Evolutionary conservation across 2,888 invertebrate genomes (phyloP).

Genomic region (Xylophagus ater): DNA sequence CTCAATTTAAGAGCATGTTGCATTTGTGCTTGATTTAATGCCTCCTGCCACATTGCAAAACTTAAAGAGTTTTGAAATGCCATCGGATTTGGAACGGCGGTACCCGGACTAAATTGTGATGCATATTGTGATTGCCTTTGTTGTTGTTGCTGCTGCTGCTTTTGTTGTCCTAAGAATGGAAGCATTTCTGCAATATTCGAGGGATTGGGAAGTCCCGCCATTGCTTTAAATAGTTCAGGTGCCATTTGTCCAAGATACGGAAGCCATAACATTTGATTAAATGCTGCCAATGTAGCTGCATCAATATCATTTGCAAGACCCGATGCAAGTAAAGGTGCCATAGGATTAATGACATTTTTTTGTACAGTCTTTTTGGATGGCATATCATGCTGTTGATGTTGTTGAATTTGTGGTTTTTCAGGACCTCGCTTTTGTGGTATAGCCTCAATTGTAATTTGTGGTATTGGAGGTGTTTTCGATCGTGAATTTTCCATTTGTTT

Average conservation of each 20-base stretch:
- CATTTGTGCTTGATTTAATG: conserved; percentile 45
- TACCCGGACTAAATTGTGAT: conserved; percentile 11
- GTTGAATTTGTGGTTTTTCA: conserved; percentile 14
- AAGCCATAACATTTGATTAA: conserved; percentile 65
- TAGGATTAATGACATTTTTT: conserved; percentile 8
- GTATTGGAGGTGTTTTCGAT: conserved; percentile 26
- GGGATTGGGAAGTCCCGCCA: conserved; percentile 27
- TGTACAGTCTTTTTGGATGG: conserved; percentile 8
- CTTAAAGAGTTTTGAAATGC: conserved; percentile 32
- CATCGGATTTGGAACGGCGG: conserved; percentile 24
- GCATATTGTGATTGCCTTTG: conserved; percentile 14
- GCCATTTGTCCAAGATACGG: conserved; percentile 46
- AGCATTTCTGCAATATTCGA: conserved; percentile 23
- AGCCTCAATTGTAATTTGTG: conserved; percentile 20
- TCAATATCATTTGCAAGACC: conserved; percentile 53
- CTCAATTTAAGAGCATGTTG: conserved; percentile 35
- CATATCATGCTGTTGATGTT: conserved; percentile 7
- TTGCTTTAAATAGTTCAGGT: conserved; percentile 42
- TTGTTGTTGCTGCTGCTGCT: conserved; percentile 19
- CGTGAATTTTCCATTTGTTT: conserved; percentile 40
- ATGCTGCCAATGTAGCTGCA: conserved; percentile 55
- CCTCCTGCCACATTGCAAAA: conserved; percentile 58
- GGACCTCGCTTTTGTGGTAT: conserved; percentile 20
- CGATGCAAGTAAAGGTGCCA: conserved; percentile 20
- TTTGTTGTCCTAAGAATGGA: conserved; percentile 35